Evolutionary conservation across 2,797 vertebrate species (phyloP).

Genomic region (Orestias chungarensis): DNA sequence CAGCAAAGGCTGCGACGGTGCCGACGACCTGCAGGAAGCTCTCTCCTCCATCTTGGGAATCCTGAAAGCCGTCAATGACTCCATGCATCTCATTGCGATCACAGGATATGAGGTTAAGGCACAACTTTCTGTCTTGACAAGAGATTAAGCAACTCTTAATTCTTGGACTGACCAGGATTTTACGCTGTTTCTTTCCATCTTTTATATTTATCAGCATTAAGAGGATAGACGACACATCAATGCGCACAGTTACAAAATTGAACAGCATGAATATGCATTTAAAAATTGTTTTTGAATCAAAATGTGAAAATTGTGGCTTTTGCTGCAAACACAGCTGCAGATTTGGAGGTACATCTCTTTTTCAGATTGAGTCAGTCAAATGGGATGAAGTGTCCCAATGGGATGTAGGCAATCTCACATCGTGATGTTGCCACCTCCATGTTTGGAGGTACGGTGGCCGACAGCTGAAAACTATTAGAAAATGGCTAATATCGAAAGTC

Average conservation of each 20-base stretch:
- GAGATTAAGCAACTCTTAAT: no score
- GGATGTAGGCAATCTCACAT: not conserved
- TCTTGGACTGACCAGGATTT: no score
- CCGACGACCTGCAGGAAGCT: constrained; percentile 92
- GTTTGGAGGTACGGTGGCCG: no score
- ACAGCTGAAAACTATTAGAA: no score
- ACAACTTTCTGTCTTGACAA: not conserved
- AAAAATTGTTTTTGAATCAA: no score
- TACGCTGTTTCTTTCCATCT: no score
- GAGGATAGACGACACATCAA: no score
- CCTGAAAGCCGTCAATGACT: constrained; percentile 98
- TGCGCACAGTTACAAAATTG: not conserved
- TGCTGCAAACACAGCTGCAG: not conserved
- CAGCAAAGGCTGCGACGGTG: constrained; percentile 91
- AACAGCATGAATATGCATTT: no score
- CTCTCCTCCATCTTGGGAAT: constrained; percentile 95
- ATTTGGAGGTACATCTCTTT: not conserved
- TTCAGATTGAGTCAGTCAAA: not conserved
- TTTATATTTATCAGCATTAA: no score
- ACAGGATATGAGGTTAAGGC: constrained; percentile 93
- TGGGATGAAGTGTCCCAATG: not conserved
- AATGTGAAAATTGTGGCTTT: not conserved
- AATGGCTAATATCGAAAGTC: no score
- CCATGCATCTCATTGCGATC: constrained; percentile 99
- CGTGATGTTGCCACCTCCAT: not conserved